These are phyloP conservation scores for Aplidium turbinatum DNA, from an alignment of 23 tunicate genomes.

Conservation along the genomic window DNA sequence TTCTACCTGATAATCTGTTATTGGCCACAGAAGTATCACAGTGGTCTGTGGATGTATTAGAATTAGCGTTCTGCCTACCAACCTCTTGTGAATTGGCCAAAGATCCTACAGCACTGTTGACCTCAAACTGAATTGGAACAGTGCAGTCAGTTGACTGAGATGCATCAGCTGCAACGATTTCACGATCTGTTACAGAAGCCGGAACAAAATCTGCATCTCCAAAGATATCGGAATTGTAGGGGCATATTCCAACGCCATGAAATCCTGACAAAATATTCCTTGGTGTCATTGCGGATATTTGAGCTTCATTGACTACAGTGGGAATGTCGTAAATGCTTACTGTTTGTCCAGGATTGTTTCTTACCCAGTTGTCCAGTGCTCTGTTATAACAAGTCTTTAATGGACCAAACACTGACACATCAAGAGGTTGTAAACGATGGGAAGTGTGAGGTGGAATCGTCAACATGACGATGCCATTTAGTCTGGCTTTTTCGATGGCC, in stretches of 20 bases:
- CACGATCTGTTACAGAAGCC: slow-evolving; percentile 8
- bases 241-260: slow-evolving; percentile 11
- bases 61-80: no score
- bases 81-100: no score
- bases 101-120: no score
- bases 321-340: slow-evolving; percentile 18
- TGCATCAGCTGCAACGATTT: no score
- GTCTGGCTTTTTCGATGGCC: neutral
- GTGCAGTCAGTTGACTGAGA: no score
- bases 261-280: slow-evolving; percentile 20
- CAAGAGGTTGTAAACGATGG: slow-evolving; percentile 25
- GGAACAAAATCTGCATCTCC: neutral
- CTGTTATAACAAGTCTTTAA: neutral
- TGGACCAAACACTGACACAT: slow-evolving; percentile 15
- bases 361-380: slow-evolving; percentile 5
- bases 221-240: slow-evolving; percentile 21
- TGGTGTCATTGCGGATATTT: slow-evolving; percentile 4
- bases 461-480: neutral
- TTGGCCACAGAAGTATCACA: no score
- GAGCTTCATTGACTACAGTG: slow-evolving; percentile 14
- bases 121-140: no score
- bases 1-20: no score
- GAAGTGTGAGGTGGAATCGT: slow-evolving; percentile 18
- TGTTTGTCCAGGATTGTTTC: slow-evolving; percentile 22
- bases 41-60: no score